Base-by-base conservation (phyloP, 2,888 invertebrate species). In the Panzeria rudis region DNA sequence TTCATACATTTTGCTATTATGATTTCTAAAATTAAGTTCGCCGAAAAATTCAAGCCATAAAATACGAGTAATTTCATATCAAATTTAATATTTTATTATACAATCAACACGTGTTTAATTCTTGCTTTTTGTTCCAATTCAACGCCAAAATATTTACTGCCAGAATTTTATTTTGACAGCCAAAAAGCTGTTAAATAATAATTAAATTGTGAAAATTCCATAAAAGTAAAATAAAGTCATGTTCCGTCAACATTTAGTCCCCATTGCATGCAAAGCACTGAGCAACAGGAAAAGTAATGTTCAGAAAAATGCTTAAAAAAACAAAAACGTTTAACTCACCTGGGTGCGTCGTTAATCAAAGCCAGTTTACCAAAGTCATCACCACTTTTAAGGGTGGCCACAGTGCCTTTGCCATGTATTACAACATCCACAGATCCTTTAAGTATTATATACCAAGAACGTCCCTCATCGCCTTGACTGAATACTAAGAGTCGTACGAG, bases 341-440 rank as follows among this genome's bases (percentile, higher is more conserved):
- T 95, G 54, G 97, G 97, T 72, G 96, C 95, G 93, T 97, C 96
- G 92, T 97, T 97, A 88, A 97, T 96, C 87, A 97, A 94, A 59
- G 97, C 97, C 88, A 97, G 93, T 93, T 97, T 97, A 71, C 97
- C 97, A 92, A 97, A 97, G 93, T 97, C 97, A 92, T 97, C 97
- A 80, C 97, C 96, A 92, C 97, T 97, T 90, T 96, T 95, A 50
- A 97, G 93, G 56, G 95, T 95, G 87, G 96, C 96, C 44, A 97
- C 97, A 15, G 96, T 95, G 64, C 97, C 97, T 93, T 97, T 97
- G 84, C 96, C 97, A 91, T 96, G 95, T 88, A 97, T 97, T 87
- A 96, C 96, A 79, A 97, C 97, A 91, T 97, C 96, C 59, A 97
- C 97, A 7, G 96, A 96, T 59, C 97, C 97, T 89, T 95, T 94